Base-by-base conservation (phyloP, 2,113 vertebrate species). In the Lophochroa leadbeateri region DNA sequence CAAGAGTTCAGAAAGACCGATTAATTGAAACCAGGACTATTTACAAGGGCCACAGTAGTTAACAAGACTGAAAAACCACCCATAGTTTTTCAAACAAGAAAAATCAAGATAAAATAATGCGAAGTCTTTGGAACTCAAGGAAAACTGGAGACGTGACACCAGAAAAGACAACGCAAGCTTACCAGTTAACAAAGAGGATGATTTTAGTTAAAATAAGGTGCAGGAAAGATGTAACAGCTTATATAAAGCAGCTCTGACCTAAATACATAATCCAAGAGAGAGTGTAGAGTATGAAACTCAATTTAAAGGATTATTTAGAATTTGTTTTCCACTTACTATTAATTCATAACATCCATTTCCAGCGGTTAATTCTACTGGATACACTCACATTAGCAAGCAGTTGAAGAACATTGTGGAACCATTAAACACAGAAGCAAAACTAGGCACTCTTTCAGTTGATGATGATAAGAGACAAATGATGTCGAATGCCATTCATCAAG, bases 21-120 rank as follows among this genome's bases (percentile, higher is more conserved):
- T 15, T 44, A 27, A 49, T 3, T 57, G 44, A 72, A 69, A 79
- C 60, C 0, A 50, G 23, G 11, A 65, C 35, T 57, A 28, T 35
- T 75, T 21, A 39, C 35, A 53, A 50, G n/a, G 21, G 64, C 27
- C 63, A 27, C 3, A 2, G 35, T 17, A 31, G 35, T 7, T 19
- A 75, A 37, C 2, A 65, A 29, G 61, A 46, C 5, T 47, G 14
- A 63, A 63, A 75, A 77, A 3, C 5, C 5, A 0, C 0, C 3
- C 24, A 3, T 4, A 13, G 41, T 41, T 10, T 15, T 39, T 69
- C 58, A 55, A 81, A 37, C 3, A 33, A 29, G 43, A 50, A 39
- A 67, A 80, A n/a, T 3, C 5, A 46, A 58, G 28, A 63, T 64
- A 61, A 90, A 75, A 63, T 24, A 43, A 35, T 9, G 0, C 13